These are phyloP conservation scores for Diploscapter pachys DNA, from an alignment of 1,140 invertebrate genomes.

Conservation along the genomic window DNA sequence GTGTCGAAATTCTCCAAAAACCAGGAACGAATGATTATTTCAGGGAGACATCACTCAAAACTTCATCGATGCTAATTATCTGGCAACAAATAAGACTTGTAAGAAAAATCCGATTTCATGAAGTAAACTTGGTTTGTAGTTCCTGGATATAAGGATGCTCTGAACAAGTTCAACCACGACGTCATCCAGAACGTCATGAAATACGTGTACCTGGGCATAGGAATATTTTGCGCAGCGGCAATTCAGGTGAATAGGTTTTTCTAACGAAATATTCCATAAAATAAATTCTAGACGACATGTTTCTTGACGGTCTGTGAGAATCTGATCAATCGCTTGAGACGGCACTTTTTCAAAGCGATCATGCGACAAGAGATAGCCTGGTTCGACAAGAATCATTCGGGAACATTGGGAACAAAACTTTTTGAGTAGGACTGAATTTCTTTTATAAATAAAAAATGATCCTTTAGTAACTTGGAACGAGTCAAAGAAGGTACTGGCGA, in stretches of 20 bases:
- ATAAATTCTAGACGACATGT: slow-evolving; percentile 28
- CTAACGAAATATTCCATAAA: background rate
- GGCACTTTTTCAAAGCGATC: slow-evolving; percentile 71
- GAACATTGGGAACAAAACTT: slow-evolving; percentile 80
- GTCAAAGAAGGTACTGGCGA: slow-evolving; percentile 83
- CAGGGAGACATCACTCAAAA: slow-evolving; percentile 35
- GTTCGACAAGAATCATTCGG: slow-evolving; percentile 81
- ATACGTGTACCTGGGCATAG: slow-evolving; percentile 37
- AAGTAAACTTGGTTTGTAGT: slow-evolving; percentile 30
- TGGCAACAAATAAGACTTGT: slow-evolving; percentile 34
- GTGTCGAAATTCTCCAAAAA: background rate
- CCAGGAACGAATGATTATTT: background rate
- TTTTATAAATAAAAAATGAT: background rate
- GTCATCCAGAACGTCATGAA: slow-evolving; percentile 17
- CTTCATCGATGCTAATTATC: slow-evolving; percentile 30
- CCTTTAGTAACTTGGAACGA: slow-evolving; percentile 75
- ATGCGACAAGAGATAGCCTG: slow-evolving; percentile 83
- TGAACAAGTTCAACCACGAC: slow-evolving; percentile 37
- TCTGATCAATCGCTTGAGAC: slow-evolving; percentile 72
- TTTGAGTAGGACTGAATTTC: slow-evolving; percentile 73
- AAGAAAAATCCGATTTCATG: slow-evolving; percentile 20
- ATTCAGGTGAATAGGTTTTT: slow-evolving; percentile 47
- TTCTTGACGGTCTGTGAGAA: slow-evolving; percentile 60
- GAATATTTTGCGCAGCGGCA: slow-evolving; percentile 27
- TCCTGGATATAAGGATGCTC: slow-evolving; percentile 29